A percentile compares a stretch with the other conserved stretches of the same genome.
These are phyloP conservation scores for Adelges cooleyi DNA, from an alignment of 1,140 invertebrate species.

Conservation along the genomic window DNA sequence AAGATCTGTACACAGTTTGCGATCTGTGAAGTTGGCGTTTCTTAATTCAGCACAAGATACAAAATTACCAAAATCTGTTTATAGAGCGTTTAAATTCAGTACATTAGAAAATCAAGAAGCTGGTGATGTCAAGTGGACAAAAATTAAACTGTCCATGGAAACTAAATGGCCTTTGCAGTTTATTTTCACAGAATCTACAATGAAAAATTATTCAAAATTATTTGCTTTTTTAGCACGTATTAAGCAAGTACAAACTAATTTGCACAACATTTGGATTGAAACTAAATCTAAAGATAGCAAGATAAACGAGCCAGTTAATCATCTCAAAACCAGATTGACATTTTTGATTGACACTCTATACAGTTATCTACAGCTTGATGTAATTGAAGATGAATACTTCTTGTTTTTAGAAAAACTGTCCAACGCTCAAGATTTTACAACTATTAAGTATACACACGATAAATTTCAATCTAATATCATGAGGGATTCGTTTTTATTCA, in stretches of 20 bases:
- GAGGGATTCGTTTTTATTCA: constrained; percentile 19
- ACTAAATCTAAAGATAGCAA: not conserved
- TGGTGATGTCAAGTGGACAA: constrained; percentile 11
- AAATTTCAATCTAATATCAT: constrained; percentile 18
- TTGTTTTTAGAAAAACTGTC: constrained; percentile 14
- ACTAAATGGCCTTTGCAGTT: constrained; percentile 22
- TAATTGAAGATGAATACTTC: constrained; percentile 20
- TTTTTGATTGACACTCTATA: constrained; percentile 17
- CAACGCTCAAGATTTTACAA: not conserved
- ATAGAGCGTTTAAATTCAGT: constrained; percentile 5
- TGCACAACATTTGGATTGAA: constrained; percentile 5
- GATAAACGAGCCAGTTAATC: not conserved
- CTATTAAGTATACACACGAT: constrained; percentile 6
- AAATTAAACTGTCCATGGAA: constrained; percentile 9
- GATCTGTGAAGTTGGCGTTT: not conserved
- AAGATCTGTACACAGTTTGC: not conserved
- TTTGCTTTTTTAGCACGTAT: constrained; percentile 9
- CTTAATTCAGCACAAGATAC: not conserved
- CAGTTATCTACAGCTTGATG: constrained; percentile 2
- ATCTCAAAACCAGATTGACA: constrained; percentile 1
- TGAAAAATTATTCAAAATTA: constrained; percentile 15
- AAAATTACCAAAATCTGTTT: not conserved
- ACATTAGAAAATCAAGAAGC: not conserved
- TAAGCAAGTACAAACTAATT: constrained; percentile 14
- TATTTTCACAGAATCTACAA: constrained; percentile 1